Evolutionary conservation across 1,140 invertebrate genomes (phyloP).

Genomic region (Colletes gigas): DNA sequence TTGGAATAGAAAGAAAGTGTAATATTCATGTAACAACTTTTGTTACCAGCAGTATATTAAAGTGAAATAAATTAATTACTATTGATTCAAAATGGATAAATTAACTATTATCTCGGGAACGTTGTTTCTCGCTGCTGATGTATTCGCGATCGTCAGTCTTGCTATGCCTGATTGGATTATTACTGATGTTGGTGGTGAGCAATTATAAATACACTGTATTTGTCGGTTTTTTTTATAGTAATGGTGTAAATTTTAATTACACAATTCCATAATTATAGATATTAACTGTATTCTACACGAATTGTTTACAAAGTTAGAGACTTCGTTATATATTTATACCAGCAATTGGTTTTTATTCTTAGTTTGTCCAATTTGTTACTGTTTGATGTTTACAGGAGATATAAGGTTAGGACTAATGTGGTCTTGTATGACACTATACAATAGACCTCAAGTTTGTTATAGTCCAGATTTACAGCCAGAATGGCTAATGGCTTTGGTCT

Average conservation of each 20-base stretch:
- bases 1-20: not conserved
- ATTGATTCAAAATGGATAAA: slow-evolving; percentile 89
- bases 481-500: slow-evolving; percentile 94
- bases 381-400: slow-evolving; percentile 84
- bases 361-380: not conserved
- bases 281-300: not conserved
- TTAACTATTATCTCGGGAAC: slow-evolving; percentile 95
- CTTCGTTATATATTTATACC: not conserved
- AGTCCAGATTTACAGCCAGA: slow-evolving; percentile 92
- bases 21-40: not conserved
- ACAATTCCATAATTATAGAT: not conserved
- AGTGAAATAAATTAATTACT: not conserved
- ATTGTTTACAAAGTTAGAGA: not conserved
- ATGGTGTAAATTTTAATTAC: not conserved
- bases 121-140: slow-evolving; percentile 94
- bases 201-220: slow-evolving; percentile 1
- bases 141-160: slow-evolving; percentile 96
- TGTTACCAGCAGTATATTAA: not conserved
- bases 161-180: slow-evolving; percentile 98
- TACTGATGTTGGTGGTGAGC: slow-evolving; percentile 93
- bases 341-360: not conserved
- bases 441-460: slow-evolving; percentile 93
- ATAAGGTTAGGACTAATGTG: slow-evolving; percentile 95
- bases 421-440: slow-evolving; percentile 96
- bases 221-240: slow-evolving; percentile 4